A percentile compares a stretch with the other conserved stretches of the same genome.
phyloP scores from a whole-genome alignment of 1,140 invertebrate species.

The Drosophila punjabiensis region DNA sequence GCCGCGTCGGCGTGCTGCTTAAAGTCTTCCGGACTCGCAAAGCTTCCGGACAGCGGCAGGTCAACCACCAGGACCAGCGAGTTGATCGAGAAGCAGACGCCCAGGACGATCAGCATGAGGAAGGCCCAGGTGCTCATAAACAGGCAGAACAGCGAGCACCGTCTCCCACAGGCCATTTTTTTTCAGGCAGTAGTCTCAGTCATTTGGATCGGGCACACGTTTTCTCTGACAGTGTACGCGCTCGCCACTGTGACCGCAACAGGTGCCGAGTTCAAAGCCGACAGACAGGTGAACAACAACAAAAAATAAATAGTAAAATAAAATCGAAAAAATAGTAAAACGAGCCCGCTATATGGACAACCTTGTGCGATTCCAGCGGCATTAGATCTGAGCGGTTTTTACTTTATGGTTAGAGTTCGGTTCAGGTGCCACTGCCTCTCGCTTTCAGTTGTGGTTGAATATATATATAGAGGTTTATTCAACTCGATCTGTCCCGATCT shows the following conservation, averaged over 20 bases:
- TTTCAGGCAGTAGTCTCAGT: not conserved
- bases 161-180: slow-evolving; percentile 45
- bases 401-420: slow-evolving; percentile 50
- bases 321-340: slow-evolving; percentile 60
- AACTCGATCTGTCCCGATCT: slow-evolving; percentile 45
- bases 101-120: slow-evolving; percentile 60
- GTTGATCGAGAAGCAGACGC: slow-evolving; percentile 14
- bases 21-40: slow-evolving; percentile 14
- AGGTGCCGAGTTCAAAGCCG: slow-evolving; percentile 54
- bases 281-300: slow-evolving; percentile 4
- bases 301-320: not conserved
- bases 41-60: not conserved
- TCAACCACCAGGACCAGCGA: slow-evolving; percentile 24
- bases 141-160: slow-evolving; percentile 49
- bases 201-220: slow-evolving; percentile 1
- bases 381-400: slow-evolving; percentile 59
- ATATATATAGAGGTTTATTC: slow-evolving; percentile 53
- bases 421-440: slow-evolving; percentile 48
- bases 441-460: slow-evolving; percentile 61
- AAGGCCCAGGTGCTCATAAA: slow-evolving; percentile 56
- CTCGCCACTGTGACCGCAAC: slow-evolving; percentile 43
- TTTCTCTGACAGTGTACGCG: slow-evolving; percentile 48
- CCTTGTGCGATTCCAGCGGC: slow-evolving; percentile 75
- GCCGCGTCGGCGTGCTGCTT: slow-evolving; percentile 16
- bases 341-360: slow-evolving; percentile 35